Percentiles rank a stretch among this genome's conserved stretches.
phyloP scores from a whole-genome alignment of 2,888 invertebrate species.

The Morpho deidamia region DNA sequence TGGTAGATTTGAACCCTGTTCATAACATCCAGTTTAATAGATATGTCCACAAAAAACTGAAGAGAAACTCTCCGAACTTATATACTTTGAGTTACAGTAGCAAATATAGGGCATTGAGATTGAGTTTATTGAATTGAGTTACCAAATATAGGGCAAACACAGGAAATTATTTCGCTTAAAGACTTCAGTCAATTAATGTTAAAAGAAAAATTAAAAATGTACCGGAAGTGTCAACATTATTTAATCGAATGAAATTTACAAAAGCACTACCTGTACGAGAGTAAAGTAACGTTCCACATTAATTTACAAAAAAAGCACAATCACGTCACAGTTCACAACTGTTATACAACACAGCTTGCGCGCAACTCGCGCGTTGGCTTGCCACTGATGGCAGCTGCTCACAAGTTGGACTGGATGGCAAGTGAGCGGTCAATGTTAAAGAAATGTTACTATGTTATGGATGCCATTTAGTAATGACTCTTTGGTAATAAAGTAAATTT shows the following conservation, averaged over 20 bases:
- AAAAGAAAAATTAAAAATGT: neutral
- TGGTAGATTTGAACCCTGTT: too few species aligned
- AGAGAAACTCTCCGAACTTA: too few species aligned
- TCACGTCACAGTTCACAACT: conserved; percentile 19
- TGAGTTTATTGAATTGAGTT: too few species aligned
- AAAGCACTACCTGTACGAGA: conserved; percentile 14
- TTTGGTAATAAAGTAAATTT: neutral
- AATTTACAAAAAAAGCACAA: conserved; percentile 14
- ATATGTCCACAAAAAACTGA: too few species aligned
- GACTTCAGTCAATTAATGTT: neutral
- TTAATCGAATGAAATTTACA: neutral
- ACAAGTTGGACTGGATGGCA: conserved; percentile 1
- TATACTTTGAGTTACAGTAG: too few species aligned
- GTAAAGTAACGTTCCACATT: conserved; percentile 10
- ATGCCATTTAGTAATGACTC: conserved; percentile 16
- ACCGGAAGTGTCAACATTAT: neutral
- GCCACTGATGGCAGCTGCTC: conserved; percentile 14
- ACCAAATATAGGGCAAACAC: neutral
- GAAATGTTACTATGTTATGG: conserved; percentile 7
- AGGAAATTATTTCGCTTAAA: neutral
- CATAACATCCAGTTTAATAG: too few species aligned
- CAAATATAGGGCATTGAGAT: too few species aligned
- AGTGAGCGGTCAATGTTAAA: conserved; percentile 21
- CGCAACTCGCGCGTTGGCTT: conserved; percentile 29
- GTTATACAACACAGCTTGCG: conserved; percentile 29